Percentiles rank a stretch among this genome's conserved stretches.
Evolutionary conservation across 2,888 invertebrate genomes (phyloP).

Genomic region (Dermolepida albohirtum): DNA sequence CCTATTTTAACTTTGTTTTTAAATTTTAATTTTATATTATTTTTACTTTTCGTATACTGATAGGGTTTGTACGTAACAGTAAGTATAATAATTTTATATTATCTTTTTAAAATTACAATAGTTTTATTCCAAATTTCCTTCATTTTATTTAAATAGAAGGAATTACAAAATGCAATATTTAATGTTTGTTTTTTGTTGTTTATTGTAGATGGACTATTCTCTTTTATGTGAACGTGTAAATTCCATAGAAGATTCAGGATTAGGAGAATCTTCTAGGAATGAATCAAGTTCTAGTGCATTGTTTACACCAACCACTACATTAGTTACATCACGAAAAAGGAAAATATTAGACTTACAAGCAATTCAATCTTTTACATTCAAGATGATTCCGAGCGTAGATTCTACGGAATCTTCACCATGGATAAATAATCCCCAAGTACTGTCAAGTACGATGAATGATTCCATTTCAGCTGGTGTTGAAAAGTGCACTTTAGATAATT

Average conservation of each 20-base stretch:
- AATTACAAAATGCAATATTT: too few species aligned
- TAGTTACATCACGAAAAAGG: constrained; percentile 52
- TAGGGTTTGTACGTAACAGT: constrained; percentile 1
- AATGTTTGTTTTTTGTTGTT: neutral
- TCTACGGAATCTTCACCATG: constrained; percentile 31
- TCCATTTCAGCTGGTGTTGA: constrained; percentile 57
- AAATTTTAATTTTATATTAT: neutral
- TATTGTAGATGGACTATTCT: constrained; percentile 22
- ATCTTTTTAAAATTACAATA: constrained; percentile 5
- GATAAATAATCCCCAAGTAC: constrained; percentile 23
- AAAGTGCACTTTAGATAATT: constrained; percentile 51
- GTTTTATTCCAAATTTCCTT: neutral
- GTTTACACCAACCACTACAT: constrained; percentile 44
- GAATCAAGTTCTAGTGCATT: constrained; percentile 21
- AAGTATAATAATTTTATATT: neutral
- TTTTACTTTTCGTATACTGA: constrained; percentile 6
- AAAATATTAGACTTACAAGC: constrained; percentile 50
- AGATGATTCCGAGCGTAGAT: constrained; percentile 15
- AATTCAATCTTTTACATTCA: constrained; percentile 14
- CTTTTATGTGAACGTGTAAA: neutral
- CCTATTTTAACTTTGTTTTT: constrained; percentile 29
- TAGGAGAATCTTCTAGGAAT: constrained; percentile 33
- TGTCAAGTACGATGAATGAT: constrained; percentile 59
- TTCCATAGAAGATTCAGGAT: constrained; percentile 29
- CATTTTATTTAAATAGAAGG: too few species aligned